Evolutionary conservation across 2,113 vertebrate genomes (phyloP), one percentile per base, ranked within the genome.

Genomic region (Thinocorus orbignyianus): DNA sequence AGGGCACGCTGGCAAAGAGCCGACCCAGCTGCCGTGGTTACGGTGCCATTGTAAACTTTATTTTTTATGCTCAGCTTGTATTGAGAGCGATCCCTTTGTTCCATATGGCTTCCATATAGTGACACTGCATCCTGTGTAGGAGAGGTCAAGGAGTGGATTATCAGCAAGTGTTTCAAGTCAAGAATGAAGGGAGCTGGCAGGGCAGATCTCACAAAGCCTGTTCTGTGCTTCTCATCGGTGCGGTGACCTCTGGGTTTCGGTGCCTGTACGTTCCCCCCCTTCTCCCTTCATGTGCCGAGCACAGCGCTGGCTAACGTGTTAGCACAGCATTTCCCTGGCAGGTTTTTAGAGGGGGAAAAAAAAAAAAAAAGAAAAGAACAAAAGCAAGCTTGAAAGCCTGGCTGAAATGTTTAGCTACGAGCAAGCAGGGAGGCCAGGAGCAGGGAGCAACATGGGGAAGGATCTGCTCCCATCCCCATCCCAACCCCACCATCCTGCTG

Each of bases 61-160:
- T 46, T 90, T 80, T 65, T 88, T 64, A 30, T 92, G 86, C 93
- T 93, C 91, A 72, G 92, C 46, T 0, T 95, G 93, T 41, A 79
- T 68, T 26, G 77, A 95, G 93, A 93, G 83, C 2, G 16, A 95
- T 94, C 68, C 82, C 90, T 96, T 96, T 94, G 93, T 94, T 96
- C 93, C 96, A 93, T 95, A 94, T 94, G 95, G 93, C 96, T 96
- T 79, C 96, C 96, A 96, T 92, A 93, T 44, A 96, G 92, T 61
- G 72, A 84, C 92, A 92, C 88, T 83, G 92, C 95, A 92, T 96
- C 95, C 92, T 90, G 83, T 93, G 88, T 85, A 86, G 88, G 83
- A 86, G 91, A 96, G 95, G 95, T 94, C 92, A 95, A 93, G 96
- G 77, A 93, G 88, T 92, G 96, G 93, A 96, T 96, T 96, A 95